Evolutionary conservation across 2,113 vertebrate genomes (phyloP).

Genomic region (Anser cygnoides): DNA sequence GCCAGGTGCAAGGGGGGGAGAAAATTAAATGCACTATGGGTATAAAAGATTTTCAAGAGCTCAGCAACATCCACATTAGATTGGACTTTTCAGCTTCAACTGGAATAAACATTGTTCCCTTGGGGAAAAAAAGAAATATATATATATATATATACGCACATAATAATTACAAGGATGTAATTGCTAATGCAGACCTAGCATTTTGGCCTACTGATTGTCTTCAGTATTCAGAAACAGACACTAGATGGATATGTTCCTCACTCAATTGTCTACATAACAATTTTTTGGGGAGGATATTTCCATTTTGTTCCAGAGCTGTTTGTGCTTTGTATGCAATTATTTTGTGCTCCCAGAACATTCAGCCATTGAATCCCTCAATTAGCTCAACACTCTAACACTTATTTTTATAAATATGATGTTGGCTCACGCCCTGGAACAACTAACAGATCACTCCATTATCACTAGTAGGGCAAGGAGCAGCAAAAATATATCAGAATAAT

Average conservation of each 20-base stretch:
- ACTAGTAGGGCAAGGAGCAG: slow-evolving; percentile 37
- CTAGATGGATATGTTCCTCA: neutral
- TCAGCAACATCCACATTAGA: slow-evolving; percentile 7
- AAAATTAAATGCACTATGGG: neutral
- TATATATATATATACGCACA: neutral
- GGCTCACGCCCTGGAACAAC: neutral
- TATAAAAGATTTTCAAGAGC: slow-evolving; percentile 7
- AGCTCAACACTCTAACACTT: slow-evolving; percentile 19
- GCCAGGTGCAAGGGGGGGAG: neutral
- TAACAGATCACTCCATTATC: slow-evolving; percentile 40
- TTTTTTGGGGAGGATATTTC: neutral
- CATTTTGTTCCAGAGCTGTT: slow-evolving; percentile 8
- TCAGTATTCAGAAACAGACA: slow-evolving; percentile 1
- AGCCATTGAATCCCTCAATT: slow-evolving; percentile 21
- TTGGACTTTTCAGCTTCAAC: neutral
- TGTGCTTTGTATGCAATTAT: slow-evolving; percentile 29
- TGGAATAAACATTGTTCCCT: neutral
- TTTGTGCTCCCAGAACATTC: slow-evolving; percentile 33
- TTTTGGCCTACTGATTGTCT: slow-evolving; percentile 40
- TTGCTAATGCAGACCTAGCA: slow-evolving; percentile 24
- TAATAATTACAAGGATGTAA: slow-evolving; percentile 20
- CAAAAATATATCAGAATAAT: slow-evolving; percentile 13
- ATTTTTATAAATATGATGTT: slow-evolving; percentile 21
- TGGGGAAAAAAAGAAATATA: neutral
- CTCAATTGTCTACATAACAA: neutral